Evolutionary conservation across 2,113 vertebrate species (phyloP).

Genomic region (Mellivora capensis): DNA sequence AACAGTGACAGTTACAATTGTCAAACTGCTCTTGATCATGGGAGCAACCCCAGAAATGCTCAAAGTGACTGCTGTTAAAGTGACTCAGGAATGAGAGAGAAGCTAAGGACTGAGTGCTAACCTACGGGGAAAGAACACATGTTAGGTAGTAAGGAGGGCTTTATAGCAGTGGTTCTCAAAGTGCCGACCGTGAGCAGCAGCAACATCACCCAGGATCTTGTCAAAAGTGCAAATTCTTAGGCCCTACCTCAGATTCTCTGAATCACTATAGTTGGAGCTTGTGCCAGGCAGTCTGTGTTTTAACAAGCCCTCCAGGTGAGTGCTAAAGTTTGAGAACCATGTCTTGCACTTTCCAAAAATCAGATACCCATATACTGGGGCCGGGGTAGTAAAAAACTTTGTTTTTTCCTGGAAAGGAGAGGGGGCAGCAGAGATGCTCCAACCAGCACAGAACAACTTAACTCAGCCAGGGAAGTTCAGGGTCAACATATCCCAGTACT

Average conservation of each 20-base stretch:
- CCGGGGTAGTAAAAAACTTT: neutral
- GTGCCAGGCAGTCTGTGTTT: neutral
- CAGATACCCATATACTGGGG: neutral
- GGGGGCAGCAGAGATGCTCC: neutral
- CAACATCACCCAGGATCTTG: neutral
- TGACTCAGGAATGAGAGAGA: neutral
- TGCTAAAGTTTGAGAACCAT: neutral
- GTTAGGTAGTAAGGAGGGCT: fast-evolving
- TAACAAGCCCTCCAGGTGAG: neutral
- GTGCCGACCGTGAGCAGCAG: fast-evolving
- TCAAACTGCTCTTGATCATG: neutral
- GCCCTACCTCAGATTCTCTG: neutral
- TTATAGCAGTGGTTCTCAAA: neutral
- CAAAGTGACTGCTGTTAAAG: neutral
- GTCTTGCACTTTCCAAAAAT: neutral
- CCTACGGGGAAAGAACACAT: neutral
- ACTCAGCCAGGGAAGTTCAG: neutral
- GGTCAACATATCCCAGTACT: neutral
- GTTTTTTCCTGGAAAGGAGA: neutral
- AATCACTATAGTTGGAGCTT: neutral
- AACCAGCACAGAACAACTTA: neutral
- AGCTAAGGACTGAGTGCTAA: neutral
- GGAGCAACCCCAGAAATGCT: neutral
- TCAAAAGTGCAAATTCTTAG: neutral
- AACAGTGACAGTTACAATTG: neutral